These are phyloP conservation scores for Eubasilissa splendida DNA, from an alignment of 2,888 invertebrate species.

Conservation along the genomic window DNA sequence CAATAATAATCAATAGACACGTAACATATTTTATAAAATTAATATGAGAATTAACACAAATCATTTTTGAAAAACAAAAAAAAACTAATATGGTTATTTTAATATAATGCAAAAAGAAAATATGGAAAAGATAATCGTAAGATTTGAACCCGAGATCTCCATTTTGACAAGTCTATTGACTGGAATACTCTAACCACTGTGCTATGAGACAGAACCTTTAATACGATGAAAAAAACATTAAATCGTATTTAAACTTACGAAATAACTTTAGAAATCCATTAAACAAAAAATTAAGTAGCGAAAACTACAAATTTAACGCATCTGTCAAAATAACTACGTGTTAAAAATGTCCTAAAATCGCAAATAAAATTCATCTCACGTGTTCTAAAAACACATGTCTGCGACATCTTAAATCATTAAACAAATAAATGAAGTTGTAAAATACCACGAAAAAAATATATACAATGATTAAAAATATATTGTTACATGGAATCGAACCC, in stretches of 20 bases:
- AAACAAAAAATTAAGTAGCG: too few relatives aligned
- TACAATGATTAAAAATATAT: slow-evolving; percentile 25
- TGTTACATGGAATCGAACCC: slow-evolving; percentile 40
- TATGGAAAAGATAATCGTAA: neutral
- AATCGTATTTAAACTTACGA: neutral
- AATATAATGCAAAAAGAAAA: too few relatives aligned
- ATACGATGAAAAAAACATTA: neutral
- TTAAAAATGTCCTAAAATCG: neutral
- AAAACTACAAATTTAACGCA: neutral
- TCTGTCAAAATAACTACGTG: slow-evolving; percentile 26
- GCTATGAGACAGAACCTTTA: slow-evolving; percentile 8
- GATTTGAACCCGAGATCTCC: slow-evolving; percentile 37
- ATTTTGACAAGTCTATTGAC: slow-evolving; percentile 1
- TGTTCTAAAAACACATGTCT: slow-evolving; percentile 12
- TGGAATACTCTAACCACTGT: slow-evolving; percentile 25
- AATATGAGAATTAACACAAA: too few relatives aligned
- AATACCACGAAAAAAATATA: slow-evolving; percentile 20
- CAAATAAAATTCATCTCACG: slow-evolving; percentile 6
- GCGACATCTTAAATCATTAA: slow-evolving; percentile 6
- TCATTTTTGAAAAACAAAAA: too few relatives aligned
- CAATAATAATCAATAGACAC: neutral
- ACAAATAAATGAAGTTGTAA: neutral
- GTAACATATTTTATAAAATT: neutral
- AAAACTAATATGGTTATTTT: too few relatives aligned
- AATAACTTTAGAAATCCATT: neutral